Conservation (phyloP, 2,797 vertebrate species). For the Rachycentron canadum region DNA sequence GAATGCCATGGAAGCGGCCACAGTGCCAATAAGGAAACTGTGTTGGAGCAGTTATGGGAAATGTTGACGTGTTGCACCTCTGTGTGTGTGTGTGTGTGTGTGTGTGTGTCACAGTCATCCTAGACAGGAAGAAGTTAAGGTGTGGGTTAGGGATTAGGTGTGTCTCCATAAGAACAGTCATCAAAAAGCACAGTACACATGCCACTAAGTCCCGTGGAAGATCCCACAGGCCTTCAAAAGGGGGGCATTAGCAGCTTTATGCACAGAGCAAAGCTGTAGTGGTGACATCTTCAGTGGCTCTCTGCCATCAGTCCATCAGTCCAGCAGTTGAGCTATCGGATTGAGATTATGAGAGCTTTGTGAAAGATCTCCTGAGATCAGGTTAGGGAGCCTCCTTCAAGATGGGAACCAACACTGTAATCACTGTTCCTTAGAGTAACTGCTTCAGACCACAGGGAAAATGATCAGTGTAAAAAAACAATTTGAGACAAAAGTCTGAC, state of each 20-base stretch:
- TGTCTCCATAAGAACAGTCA: slow-evolving; percentile 82
- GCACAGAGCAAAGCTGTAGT: slow-evolving; percentile 54
- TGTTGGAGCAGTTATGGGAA: slow-evolving; percentile 81
- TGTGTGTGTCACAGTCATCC: slow-evolving; percentile 76
- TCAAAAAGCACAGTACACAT: slow-evolving; percentile 81
- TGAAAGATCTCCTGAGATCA: slow-evolving; percentile 69
- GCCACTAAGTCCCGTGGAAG: slow-evolving; percentile 76
- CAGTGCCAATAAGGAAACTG: slow-evolving; percentile 57
- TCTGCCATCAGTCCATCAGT: slow-evolving; percentile 69
- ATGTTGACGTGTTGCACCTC: slow-evolving; percentile 66
- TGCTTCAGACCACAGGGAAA: slow-evolving; percentile 25
- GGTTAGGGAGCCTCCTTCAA: slow-evolving; percentile 54
- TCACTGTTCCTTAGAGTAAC: slow-evolving; percentile 48
- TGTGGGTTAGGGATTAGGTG: slow-evolving; percentile 83
- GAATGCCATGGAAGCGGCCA: slow-evolving; percentile 19
- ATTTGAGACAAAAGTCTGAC: neutral
- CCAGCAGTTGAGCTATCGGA: slow-evolving; percentile 60
- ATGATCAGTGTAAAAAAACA: slow-evolving; percentile 33
- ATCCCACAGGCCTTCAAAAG: slow-evolving; percentile 78
- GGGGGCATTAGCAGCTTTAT: slow-evolving; percentile 71
- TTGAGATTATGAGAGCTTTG: slow-evolving; percentile 73
- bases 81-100: slow-evolving; percentile 29
- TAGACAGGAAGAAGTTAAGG: slow-evolving; percentile 85
- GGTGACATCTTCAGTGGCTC: slow-evolving; percentile 70
- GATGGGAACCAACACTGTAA: slow-evolving; percentile 58